Evolutionary conservation across 2,113 vertebrate species (phyloP).

Genomic region (Lycocorax pyrrhopterus): DNA sequence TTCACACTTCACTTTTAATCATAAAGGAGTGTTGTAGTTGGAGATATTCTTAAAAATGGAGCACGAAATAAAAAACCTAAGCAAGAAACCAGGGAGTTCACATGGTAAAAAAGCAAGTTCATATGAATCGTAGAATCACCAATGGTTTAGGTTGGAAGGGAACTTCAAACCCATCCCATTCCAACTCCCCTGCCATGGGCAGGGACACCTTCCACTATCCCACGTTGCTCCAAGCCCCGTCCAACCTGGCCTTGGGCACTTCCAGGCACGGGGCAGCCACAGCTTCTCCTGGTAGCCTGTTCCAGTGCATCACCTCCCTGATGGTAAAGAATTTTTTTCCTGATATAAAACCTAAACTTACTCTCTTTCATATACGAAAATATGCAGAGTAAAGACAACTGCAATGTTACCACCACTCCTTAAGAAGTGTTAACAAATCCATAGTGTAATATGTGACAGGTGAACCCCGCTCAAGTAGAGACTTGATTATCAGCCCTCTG

Average conservation of each 20-base stretch:
- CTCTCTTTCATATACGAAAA: not conserved
- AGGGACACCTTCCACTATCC: not conserved
- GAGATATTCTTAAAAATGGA: not conserved
- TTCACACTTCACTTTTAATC: not conserved
- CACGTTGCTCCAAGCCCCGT: rapidly evolving
- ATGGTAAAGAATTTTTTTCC: not conserved
- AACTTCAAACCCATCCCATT: not conserved
- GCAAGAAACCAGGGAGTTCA: not conserved
- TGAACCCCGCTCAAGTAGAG: not conserved
- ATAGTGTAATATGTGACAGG: not conserved
- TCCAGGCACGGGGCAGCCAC: not conserved
- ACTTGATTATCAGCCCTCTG: not conserved
- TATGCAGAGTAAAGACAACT: not conserved
- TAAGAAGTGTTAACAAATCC: not conserved
- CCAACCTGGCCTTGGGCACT: not conserved
- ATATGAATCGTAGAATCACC: not conserved
- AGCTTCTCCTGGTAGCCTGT: not conserved
- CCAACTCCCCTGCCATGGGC: not conserved
- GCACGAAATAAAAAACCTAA: not conserved
- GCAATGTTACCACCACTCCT: not conserved
- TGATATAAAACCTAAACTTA: not conserved
- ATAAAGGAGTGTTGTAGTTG: not conserved
- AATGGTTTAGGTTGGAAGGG: not conserved
- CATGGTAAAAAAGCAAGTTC: not conserved
- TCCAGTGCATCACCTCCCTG: not conserved